phyloP scores from a whole-genome alignment of 1,140 invertebrate genomes.

The Physella acuta region DNA sequence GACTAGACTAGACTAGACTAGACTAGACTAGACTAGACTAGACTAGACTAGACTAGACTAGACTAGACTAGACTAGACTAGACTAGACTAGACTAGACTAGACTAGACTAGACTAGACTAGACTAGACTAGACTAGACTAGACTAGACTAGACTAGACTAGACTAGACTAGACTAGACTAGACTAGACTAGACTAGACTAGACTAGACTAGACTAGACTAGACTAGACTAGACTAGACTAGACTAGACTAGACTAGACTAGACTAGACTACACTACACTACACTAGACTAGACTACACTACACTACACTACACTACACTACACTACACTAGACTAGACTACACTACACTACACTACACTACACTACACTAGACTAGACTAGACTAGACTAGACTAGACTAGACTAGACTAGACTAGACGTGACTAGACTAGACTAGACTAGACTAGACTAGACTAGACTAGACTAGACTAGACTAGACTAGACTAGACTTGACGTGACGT shows the following conservation, averaged over 20 bases:
- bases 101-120: too few relatives aligned
- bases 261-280: not conserved
- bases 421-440: not conserved
- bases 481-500: conserved; percentile 12
- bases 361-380: not conserved
- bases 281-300: not conserved
- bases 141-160: too few relatives aligned
- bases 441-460: not conserved
- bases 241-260: not conserved
- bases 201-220: too few relatives aligned
- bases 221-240: not conserved
- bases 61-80: too few relatives aligned
- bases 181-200: too few relatives aligned
- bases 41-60: too few relatives aligned
- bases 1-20: too few relatives aligned
- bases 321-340: not conserved
- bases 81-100: too few relatives aligned
- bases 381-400: not conserved
- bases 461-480: conserved; percentile 19
- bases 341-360: not conserved
- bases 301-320: not conserved
- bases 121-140: too few relatives aligned
- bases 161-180: too few relatives aligned
- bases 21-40: too few relatives aligned
- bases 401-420: not conserved